Evolutionary conservation across 2,797 vertebrate species (phyloP).

Genomic region (Enoplosus armatus): DNA sequence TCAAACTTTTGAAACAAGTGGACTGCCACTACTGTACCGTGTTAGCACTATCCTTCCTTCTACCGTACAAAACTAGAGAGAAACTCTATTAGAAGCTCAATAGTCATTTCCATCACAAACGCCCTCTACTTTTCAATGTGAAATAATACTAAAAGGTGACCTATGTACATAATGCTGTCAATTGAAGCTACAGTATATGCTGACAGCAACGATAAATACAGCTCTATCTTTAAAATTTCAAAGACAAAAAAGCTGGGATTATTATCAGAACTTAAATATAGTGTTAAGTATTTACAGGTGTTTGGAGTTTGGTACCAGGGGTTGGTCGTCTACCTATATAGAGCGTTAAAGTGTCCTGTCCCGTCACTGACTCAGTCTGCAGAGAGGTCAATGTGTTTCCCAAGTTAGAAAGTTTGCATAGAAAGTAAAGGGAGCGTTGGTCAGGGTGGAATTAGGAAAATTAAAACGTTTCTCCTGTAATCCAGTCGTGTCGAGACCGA

Average conservation of each 20-base stretch:
- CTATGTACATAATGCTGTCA: conserved; percentile 95
- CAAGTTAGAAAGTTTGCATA: conserved; percentile 85
- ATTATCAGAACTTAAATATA: conserved; percentile 88
- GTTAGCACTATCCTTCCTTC: conserved; percentile 83
- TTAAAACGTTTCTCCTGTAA: conserved; percentile 26
- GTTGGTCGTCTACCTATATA: conserved; percentile 68
- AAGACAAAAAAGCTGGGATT: conserved; percentile 79
- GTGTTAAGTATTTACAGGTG: conserved; percentile 93
- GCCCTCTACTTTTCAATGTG: conserved; percentile 98
- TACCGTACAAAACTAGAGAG: conserved; percentile 95
- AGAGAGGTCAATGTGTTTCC: conserved; percentile 77
- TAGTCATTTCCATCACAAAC: conserved; percentile 88
- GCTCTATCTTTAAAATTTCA: conserved; percentile 84
- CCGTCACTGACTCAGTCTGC: conserved; percentile 74
- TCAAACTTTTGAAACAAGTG: conserved; percentile 84
- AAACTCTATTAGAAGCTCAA: conserved; percentile 92
- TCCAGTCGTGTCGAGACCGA: conserved; percentile 1
- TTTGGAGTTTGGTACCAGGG: conserved; percentile 87
- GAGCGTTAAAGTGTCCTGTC: conserved; percentile 81
- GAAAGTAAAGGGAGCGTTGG: conserved; percentile 82
- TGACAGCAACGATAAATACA: conserved; percentile 93
- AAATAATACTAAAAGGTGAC: conserved; percentile 98
- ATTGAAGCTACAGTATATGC: conserved; percentile 91
- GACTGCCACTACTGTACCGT: conserved; percentile 89
- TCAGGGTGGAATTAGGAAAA: conserved; percentile 43